These are phyloP conservation scores for Alloscopus bannaensis DNA, from an alignment of 2,888 invertebrate genomes.

Conservation along the genomic window DNA sequence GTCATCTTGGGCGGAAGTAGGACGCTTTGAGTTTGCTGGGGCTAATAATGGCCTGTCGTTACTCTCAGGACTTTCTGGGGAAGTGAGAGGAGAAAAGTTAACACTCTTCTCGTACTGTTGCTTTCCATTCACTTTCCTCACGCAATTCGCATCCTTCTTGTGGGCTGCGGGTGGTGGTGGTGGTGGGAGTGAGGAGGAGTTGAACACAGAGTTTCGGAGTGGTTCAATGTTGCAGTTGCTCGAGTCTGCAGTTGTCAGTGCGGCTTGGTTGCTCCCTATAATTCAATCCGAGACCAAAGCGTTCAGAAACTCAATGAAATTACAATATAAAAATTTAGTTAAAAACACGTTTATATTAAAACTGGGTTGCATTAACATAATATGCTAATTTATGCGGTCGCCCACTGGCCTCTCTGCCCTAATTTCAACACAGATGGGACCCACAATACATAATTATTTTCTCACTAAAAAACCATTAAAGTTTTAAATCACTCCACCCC, in stretches of 20 bases:
- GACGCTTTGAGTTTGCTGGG: slow-evolving; percentile 21
- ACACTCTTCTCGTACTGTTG: slow-evolving; percentile 35
- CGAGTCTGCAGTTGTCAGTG: slow-evolving; percentile 44
- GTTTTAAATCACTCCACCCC: too few relatives aligned
- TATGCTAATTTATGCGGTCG: not conserved
- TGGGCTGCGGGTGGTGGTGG: too few relatives aligned
- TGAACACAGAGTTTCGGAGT: slow-evolving; percentile 36
- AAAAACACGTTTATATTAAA: too few relatives aligned
- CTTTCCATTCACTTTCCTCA: not conserved
- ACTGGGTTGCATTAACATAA: not conserved
- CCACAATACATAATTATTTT: too few relatives aligned
- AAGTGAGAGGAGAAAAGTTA: slow-evolving; percentile 53
- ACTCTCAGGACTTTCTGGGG: slow-evolving; percentile 51
- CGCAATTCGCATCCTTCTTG: slow-evolving; percentile 18
- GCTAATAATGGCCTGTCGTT: slow-evolving; percentile 10
- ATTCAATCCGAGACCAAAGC: too few relatives aligned
- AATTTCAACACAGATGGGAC: too few relatives aligned
- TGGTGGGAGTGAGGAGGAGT: slow-evolving; percentile 2
- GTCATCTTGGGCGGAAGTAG: slow-evolving; percentile 6
- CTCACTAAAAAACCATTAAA: too few relatives aligned
- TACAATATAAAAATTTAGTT: too few relatives aligned
- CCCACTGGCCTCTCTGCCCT: too few relatives aligned
- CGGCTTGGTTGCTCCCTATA: slow-evolving; percentile 25
- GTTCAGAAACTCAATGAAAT: too few relatives aligned
- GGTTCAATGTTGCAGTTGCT: slow-evolving; percentile 47